Conservation (phyloP, 2,113 vertebrate species). For the Oriolus oriolus region DNA sequence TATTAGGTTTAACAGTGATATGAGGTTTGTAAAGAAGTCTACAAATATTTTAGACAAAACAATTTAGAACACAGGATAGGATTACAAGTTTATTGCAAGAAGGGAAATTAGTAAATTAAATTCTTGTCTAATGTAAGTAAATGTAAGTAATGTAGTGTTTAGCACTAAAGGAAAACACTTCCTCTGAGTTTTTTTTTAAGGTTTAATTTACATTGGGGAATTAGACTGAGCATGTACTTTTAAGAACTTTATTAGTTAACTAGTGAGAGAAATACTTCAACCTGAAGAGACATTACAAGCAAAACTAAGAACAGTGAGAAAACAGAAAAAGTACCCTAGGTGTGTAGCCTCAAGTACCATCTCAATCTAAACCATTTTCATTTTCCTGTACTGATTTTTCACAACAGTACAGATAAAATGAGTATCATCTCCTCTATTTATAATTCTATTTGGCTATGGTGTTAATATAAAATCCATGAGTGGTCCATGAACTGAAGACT, state of each 20-base stretch:
- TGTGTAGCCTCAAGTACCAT: not conserved
- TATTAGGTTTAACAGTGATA: not conserved
- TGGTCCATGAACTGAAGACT: not conserved
- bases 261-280: not conserved
- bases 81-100: not conserved
- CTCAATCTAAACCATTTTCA: not conserved
- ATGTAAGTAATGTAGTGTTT: not conserved
- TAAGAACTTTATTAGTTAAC: not conserved
- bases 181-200: not conserved
- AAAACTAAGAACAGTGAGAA: not conserved
- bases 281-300: not conserved
- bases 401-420: not conserved
- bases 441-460: fast-evolving
- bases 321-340: not conserved
- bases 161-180: not conserved
- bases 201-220: not conserved
- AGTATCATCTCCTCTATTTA: not conserved
- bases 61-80: not conserved
- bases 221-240: not conserved
- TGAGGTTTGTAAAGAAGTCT: not conserved
- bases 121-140: not conserved
- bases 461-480: not conserved
- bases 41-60: not conserved
- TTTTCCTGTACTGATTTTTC: not conserved
- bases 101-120: not conserved